Conservation (phyloP, 2,113 vertebrate species). For the Amazona guildingii region DNA sequence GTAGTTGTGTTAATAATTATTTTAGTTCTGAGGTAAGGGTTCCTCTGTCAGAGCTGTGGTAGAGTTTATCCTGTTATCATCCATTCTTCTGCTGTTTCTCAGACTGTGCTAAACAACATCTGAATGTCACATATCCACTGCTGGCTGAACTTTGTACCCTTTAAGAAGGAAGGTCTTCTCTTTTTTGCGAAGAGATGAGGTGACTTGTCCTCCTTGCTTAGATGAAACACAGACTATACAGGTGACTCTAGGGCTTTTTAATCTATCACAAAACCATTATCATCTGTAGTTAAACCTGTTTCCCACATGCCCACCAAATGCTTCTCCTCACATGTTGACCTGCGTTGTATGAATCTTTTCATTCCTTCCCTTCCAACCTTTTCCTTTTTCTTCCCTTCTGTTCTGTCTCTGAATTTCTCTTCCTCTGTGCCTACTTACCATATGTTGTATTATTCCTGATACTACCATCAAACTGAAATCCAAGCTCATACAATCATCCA, state of each 20-base stretch:
- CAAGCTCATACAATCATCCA: neutral
- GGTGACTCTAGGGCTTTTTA: neutral
- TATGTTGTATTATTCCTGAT: neutral
- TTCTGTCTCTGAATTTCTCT: neutral
- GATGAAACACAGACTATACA: neutral
- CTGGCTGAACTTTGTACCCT: fast-evolving
- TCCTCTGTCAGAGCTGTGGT: neutral
- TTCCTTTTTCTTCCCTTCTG: neutral
- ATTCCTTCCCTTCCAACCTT: neutral
- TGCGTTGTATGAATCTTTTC: neutral
- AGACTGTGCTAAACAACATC: neutral
- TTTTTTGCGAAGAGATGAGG: neutral
- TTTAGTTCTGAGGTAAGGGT: neutral
- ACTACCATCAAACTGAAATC: neutral
- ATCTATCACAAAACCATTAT: neutral
- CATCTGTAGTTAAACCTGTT: neutral
- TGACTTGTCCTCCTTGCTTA: neutral
- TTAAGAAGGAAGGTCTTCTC: neutral
- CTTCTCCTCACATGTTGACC: neutral
- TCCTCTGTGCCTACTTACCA: neutral
- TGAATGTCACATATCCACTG: neutral
- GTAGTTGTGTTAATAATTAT: neutral
- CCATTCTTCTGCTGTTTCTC: neutral
- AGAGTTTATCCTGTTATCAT: neutral
- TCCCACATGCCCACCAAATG: neutral